Base-by-base conservation (phyloP, 2,888 invertebrate species). In the Galeopsomyia nigrocyanea region DNA sequence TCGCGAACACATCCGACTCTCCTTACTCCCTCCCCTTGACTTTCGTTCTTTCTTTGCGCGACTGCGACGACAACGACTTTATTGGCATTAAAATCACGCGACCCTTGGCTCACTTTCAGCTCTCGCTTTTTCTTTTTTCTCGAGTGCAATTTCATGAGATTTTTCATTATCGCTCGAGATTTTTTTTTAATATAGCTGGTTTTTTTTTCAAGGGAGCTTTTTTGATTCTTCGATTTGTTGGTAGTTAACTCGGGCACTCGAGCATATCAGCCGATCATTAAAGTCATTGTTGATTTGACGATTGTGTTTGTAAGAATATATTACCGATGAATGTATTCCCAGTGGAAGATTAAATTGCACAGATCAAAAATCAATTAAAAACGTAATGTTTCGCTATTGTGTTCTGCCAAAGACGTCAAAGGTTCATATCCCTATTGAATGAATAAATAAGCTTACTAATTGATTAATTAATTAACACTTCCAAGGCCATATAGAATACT, bases 61-160 rank as follows among this genome's bases (percentile, higher is more conserved):
- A 47, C 19, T 17, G 7, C 65, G 16, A 47, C 56, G 57, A 66
- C 66, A 47, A 57, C 51, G 56, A 39, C 67, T 73, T 75, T 68
- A 70, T 75, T 68, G 66, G 67, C 74, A 67, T 69, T 69, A 64
- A 74, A 76, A 74, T 65, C 56, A 16, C 62, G 65, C 70, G 47
- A 68, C 62, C 73, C 71, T 68, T 62, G 56, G 73, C 67, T 73
- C 62, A 71, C 66, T 68, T 57, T 72, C 64, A 63, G 74, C 50
- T 56, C 39, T 49, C 66, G 26, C 26, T 26, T 26, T 26, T 21
- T 53, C 61, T 76, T 39, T 7, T 10, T 31, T 53, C 64, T 76
- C 74, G 51, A 76, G 70, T 72, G 70, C 72, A 47, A 69, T 63
- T 71, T 66, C 58, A 22, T n/a, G 60, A 47, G 58, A 53, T 65